These are phyloP conservation scores for Puntigrus tetrazona DNA, from an alignment of 2,113 vertebrate genomes.

Conservation along the genomic window DNA sequence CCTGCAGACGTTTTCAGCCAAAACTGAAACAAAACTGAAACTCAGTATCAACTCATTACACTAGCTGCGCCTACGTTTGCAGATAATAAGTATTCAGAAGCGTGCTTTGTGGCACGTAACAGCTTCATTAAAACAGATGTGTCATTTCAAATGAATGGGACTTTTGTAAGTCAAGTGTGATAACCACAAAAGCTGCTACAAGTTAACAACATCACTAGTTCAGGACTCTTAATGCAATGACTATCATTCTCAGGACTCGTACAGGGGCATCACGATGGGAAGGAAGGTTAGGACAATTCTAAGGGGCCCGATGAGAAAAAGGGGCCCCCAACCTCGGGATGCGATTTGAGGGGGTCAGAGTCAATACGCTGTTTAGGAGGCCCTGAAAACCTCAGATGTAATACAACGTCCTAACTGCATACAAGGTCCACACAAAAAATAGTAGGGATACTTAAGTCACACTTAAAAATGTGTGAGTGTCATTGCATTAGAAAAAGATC, in stretches of 20 bases:
- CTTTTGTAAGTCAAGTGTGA: neutral
- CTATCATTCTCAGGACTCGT: neutral
- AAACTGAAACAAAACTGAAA: neutral
- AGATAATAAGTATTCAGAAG: neutral
- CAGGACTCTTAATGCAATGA: neutral
- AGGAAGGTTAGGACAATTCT: too few relatives aligned
- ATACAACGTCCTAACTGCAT: neutral
- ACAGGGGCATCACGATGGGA: too few relatives aligned
- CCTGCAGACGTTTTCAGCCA: neutral
- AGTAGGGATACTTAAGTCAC: neutral
- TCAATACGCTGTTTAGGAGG: too few relatives aligned
- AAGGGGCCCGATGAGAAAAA: too few relatives aligned
- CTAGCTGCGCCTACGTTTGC: neutral
- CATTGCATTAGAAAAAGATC: neutral
- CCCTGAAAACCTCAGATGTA: too few relatives aligned
- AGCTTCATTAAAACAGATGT: neutral
- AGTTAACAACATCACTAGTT: neutral
- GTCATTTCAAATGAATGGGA: neutral
- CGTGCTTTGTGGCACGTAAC: neutral
- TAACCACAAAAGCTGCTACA: neutral
- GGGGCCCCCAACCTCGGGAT: too few relatives aligned
- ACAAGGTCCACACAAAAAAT: neutral
- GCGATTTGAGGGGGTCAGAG: too few relatives aligned
- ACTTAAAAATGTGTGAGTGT: neutral
- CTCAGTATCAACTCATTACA: neutral